Percentiles rank a stretch among this genome's conserved stretches.
phyloP scores from a whole-genome alignment of 1,140 invertebrate genomes.

The Periplaneta americana region DNA sequence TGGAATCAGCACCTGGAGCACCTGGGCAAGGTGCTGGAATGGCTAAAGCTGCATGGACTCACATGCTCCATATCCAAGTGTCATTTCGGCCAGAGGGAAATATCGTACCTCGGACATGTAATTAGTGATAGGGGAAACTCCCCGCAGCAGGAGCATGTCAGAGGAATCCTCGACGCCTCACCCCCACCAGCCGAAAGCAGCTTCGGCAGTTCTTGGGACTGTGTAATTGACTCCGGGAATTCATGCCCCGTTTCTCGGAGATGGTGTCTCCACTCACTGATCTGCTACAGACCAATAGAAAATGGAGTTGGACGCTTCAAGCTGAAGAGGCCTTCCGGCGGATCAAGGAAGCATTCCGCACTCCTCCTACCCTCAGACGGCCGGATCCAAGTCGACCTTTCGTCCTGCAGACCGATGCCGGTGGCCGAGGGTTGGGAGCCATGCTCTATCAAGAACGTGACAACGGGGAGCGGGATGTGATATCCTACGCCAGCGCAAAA shows the following conservation, averaged over 20 bases:
- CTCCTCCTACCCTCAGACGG: too few species aligned
- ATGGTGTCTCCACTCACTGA: too few species aligned
- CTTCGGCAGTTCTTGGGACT: not conserved
- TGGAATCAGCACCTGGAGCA: not conserved
- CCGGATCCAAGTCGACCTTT: too few species aligned
- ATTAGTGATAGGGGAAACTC: not conserved
- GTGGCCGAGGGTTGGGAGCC: too few species aligned
- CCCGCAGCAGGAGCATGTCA: not conserved
- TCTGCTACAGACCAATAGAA: too few species aligned
- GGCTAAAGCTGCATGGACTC: not conserved
- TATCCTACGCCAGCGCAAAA: not conserved
- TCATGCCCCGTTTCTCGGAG: too few species aligned
- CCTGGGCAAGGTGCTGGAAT: not conserved
- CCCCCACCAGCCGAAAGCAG: not conserved
- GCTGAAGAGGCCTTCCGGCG: too few species aligned
- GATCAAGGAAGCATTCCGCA: too few species aligned
- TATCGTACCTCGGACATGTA: not conserved
- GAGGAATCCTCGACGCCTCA: not conserved
- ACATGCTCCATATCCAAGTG: not conserved
- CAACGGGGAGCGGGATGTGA: not conserved
- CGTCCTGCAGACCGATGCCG: too few species aligned
- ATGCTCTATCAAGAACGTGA: not conserved
- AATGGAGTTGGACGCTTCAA: too few species aligned
- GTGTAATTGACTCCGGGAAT: too few species aligned
- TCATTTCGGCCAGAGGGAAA: not conserved